phyloP scores from a whole-genome alignment of 35 echinoderm and acorn worm genomes.

The Amphiura filiformis region DNA sequence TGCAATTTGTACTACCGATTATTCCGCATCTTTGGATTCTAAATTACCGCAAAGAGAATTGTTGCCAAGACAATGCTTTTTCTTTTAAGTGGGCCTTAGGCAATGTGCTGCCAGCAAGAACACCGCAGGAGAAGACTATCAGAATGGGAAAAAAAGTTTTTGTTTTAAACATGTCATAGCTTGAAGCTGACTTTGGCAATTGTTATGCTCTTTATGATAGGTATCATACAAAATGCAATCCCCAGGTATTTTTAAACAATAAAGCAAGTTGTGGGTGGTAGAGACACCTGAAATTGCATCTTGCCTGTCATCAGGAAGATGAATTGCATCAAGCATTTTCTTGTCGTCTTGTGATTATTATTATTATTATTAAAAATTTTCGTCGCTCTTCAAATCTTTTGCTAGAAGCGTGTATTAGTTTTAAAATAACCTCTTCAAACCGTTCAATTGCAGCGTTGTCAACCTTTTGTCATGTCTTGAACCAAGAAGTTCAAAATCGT shows the following conservation, averaged over 20 bases:
- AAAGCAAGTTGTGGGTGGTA: not conserved
- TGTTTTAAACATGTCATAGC: not conserved
- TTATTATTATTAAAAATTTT: not conserved
- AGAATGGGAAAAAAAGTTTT: too few species aligned
- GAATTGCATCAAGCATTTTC: not conserved
- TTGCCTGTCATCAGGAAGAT: not conserved
- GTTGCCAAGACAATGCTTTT: too few species aligned
- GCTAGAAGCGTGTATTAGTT: conserved; percentile 8
- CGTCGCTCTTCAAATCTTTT: not conserved
- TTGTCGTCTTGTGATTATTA: not conserved
- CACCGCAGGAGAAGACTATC: too few species aligned
- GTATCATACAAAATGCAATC: not conserved
- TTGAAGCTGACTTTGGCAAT: not conserved
- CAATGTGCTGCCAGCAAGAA: too few species aligned
- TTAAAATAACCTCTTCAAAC: conserved; percentile 10
- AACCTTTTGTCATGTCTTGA: not conserved
- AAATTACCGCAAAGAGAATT: too few species aligned
- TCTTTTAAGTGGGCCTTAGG: too few species aligned
- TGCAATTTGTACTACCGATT: too few species aligned
- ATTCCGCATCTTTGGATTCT: too few species aligned
- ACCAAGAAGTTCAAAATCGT: not conserved
- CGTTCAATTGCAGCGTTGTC: not conserved
- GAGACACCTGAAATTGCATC: not conserved
- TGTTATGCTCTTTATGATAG: not conserved
- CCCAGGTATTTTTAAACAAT: not conserved